phyloP scores from a whole-genome alignment of 2,113 vertebrate genomes.

The Raja brachyura region DNA sequence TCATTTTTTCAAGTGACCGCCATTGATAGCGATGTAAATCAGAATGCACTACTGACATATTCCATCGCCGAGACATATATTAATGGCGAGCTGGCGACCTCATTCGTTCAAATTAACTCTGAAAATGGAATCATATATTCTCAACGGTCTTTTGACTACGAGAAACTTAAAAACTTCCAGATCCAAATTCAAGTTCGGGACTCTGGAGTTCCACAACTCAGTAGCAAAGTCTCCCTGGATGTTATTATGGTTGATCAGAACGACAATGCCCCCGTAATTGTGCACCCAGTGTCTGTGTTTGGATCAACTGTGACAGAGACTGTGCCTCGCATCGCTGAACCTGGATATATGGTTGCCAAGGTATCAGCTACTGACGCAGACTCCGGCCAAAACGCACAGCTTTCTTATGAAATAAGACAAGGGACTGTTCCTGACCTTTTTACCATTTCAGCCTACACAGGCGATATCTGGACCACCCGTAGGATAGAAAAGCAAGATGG shows the following conservation, averaged over 20 bases:
- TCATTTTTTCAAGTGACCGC: constrained; percentile 42
- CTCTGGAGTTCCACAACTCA: constrained; percentile 46
- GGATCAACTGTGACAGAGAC: constrained; percentile 40
- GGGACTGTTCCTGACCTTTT: not conserved
- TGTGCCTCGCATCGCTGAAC: constrained; percentile 39
- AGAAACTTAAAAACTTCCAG: constrained; percentile 29
- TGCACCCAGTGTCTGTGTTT: not conserved
- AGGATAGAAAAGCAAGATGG: not conserved
- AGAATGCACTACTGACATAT: constrained; percentile 32
- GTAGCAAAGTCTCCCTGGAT: constrained; percentile 39
- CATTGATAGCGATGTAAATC: not conserved
- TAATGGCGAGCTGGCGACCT: not conserved
- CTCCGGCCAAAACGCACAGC: not conserved
- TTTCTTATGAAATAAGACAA: not conserved
- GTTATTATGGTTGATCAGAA: constrained; percentile 44
- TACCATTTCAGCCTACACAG: not conserved
- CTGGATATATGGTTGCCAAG: not conserved
- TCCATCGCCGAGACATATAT: constrained; percentile 34
- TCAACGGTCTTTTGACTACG: constrained; percentile 43
- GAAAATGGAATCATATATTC: constrained; percentile 44
- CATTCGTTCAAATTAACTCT: constrained; percentile 43
- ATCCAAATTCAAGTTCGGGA: constrained; percentile 45
- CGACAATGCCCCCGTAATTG: constrained; percentile 39
- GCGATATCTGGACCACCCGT: not conserved
- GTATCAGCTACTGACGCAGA: not conserved